A percentile compares a stretch with the other conserved stretches of the same genome.
Evolutionary conservation across 2,113 vertebrate genomes (phyloP).

Genomic region (Brevimyrus niger): DNA sequence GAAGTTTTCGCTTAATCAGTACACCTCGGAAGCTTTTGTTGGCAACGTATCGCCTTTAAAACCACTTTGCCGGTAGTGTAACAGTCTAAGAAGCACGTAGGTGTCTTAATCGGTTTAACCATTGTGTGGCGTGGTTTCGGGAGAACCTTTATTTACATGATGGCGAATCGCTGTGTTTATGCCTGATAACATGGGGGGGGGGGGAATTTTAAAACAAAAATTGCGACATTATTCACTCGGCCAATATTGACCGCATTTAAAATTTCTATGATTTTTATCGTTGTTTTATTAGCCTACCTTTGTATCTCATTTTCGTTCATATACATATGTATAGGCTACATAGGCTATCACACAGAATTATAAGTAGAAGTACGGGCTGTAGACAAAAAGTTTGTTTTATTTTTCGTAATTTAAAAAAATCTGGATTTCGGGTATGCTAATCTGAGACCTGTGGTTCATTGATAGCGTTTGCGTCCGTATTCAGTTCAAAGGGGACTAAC

Average conservation of each 20-base stretch:
- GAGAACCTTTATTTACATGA: neutral
- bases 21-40: constrained; percentile 23
- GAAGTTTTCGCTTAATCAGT: constrained; percentile 24
- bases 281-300: neutral
- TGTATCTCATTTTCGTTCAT: neutral
- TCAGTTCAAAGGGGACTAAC: neutral
- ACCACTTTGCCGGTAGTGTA: constrained; percentile 33
- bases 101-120: constrained; percentile 37
- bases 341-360: neutral
- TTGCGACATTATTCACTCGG: neutral
- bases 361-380: neutral
- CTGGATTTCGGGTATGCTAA: neutral
- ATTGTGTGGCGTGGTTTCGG: constrained; percentile 46
- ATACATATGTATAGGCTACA: neutral
- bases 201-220: neutral
- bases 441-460: neutral
- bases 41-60: constrained; percentile 45
- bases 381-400: neutral
- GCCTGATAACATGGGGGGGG: neutral
- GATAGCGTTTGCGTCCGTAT: neutral
- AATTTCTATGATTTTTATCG: neutral
- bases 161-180: neutral
- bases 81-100: neutral
- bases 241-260: neutral
- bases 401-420: neutral